Evolutionary conservation across 2,113 vertebrate species (phyloP), one percentile per base, ranked within the genome.

Genomic region (Bubalus kerabau): DNA sequence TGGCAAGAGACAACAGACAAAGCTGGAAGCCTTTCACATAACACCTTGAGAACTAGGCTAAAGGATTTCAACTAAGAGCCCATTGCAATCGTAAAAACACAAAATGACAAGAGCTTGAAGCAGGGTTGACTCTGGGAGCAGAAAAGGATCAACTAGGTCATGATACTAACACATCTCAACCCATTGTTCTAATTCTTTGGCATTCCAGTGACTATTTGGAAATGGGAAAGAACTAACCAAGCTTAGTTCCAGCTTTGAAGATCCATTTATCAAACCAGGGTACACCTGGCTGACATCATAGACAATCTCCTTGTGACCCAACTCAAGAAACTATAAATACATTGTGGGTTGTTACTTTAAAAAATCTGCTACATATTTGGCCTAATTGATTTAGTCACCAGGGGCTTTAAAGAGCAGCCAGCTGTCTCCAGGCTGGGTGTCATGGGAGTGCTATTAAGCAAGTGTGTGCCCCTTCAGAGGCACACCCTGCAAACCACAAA

Each of bases 351-450:
- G 17, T 94, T 92, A 71, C 9, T 92, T 83, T 62, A 4, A 94
- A 82, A 88, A 90, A 74, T 60, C 50, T 97, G 59, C 91, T 86
- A 4, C 52, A 43, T 54, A 5, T 90, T 78, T 32, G 56, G 50
- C 32, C 87, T 90, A 94, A 78, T 80, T 96, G 85, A 5, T 84
- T 85, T 87, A 50, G 81, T 90, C 50, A 94, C 40, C 50, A 94
- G 95, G 57, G 43, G 30, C 76, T 95, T 89, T 60, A 89, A 94
- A 94, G 76, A 92, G 10, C 30, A 94, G 62, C 62, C 78, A 78
- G 56, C 50, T 26, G 23, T 82, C 94, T 97, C 43, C 30, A 95
- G 30, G 56, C 46, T 87, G 23, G 26, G 59, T 71, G 9, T 83
- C 74, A 19, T 14, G 17, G n/a, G 50, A 87, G 92, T 56, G 50